Evolutionary conservation across 23 tunicate species (phyloP).

Genomic region (Phallusia fumigata): DNA sequence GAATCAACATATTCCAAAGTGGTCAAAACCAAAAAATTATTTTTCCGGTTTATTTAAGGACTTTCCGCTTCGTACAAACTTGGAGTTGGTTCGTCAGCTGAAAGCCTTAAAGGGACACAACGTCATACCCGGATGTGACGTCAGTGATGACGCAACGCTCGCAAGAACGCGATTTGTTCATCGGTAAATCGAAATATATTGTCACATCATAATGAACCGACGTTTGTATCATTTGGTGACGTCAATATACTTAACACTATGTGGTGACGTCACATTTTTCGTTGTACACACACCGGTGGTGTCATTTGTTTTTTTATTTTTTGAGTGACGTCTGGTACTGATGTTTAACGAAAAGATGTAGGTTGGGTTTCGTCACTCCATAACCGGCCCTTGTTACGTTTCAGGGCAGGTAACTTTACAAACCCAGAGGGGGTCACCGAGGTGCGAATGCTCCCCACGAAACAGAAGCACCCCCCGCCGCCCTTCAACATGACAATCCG

Average conservation of each 20-base stretch:
- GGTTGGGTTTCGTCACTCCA: too few species aligned
- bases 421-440: conserved; percentile 18
- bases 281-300: too few species aligned
- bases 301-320: too few species aligned
- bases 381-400: not conserved
- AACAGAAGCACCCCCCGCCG: conserved; percentile 30
- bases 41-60: conserved; percentile 19
- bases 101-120: conserved; percentile 32
- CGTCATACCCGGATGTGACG: conserved; percentile 21
- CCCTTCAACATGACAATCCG: conserved; percentile 66
- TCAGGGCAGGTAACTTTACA: conserved; percentile 33
- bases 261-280: too few species aligned
- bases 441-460: conserved; percentile 19
- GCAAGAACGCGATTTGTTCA: conserved; percentile 24
- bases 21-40: too few species aligned
- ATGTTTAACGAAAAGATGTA: too few species aligned
- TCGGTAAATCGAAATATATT: conserved; percentile 18
- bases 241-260: too few species aligned
- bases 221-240: too few species aligned
- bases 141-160: not conserved
- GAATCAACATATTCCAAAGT: too few species aligned
- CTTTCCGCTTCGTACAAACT: conserved; percentile 53
- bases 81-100: conserved; percentile 37
- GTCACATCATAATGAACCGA: too few species aligned
- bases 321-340: too few species aligned